phyloP scores from a whole-genome alignment of 2,113 vertebrate genomes.

The Sclerurus mexicanus region DNA sequence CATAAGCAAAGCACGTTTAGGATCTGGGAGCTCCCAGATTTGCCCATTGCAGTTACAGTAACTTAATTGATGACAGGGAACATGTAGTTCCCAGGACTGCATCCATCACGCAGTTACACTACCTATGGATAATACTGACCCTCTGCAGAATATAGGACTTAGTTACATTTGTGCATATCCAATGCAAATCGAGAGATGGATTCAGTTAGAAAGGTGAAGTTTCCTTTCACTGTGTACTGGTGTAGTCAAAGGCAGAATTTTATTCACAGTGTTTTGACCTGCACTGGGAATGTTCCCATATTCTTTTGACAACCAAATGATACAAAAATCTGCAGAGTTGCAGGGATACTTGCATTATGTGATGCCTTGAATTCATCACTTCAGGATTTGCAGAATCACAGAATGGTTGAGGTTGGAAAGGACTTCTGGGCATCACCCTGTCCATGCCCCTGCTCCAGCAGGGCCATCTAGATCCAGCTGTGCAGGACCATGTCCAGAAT shows the following conservation, averaged over 20 bases:
- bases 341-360: background rate
- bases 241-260: background rate
- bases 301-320: background rate
- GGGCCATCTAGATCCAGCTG: no score
- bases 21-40: background rate
- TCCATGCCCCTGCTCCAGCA: no score
- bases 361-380: background rate
- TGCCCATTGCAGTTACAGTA: background rate
- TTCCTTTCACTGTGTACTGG: background rate
- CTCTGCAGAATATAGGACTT: background rate
- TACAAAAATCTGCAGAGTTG: background rate
- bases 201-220: background rate
- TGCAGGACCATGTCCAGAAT: no score
- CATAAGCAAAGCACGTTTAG: background rate
- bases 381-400: slow-evolving; percentile 64
- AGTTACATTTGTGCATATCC: background rate
- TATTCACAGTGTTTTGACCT: background rate
- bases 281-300: background rate
- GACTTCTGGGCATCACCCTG: no score
- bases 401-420: background rate
- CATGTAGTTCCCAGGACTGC: background rate
- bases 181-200: background rate
- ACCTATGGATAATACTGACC: background rate
- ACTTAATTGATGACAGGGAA: background rate
- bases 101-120: background rate